phyloP scores from a whole-genome alignment of 2,888 invertebrate genomes.

The Acleris literana region DNA sequence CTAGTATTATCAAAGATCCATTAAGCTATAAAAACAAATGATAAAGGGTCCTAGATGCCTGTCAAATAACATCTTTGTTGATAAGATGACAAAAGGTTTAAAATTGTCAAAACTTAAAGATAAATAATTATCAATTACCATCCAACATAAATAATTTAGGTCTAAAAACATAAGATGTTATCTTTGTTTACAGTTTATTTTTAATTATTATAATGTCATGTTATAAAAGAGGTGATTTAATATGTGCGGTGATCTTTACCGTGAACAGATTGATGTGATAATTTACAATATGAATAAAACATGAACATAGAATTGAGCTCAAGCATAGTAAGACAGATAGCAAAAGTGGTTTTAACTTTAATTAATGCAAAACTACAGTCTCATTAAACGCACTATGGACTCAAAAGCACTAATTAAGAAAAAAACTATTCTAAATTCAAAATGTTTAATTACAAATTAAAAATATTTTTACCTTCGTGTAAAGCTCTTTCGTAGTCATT shows the following conservation, averaged over 20 bases:
- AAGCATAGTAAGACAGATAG: slow-evolving; percentile 55
- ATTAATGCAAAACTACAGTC: slow-evolving; percentile 35
- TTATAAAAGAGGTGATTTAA: slow-evolving; percentile 20
- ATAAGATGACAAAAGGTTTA: no score
- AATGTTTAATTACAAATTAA: slow-evolving; percentile 44
- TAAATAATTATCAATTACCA: no score
- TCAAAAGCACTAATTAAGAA: slow-evolving; percentile 40
- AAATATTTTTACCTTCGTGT: slow-evolving; percentile 73
- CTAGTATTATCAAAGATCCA: no score
- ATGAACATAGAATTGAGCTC: slow-evolving; percentile 45
- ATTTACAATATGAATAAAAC: slow-evolving; percentile 44
- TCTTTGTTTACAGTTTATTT: slow-evolving; percentile 14
- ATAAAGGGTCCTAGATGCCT: no score
- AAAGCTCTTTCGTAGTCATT: slow-evolving; percentile 82
- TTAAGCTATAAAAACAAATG: no score
- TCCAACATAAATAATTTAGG: neutral
- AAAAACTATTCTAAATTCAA: slow-evolving; percentile 45
- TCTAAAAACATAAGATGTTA: slow-evolving; percentile 1
- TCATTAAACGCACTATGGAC: slow-evolving; percentile 35
- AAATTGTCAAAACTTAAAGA: no score
- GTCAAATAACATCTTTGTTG: no score
- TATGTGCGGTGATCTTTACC: slow-evolving; percentile 23
- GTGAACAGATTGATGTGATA: slow-evolving; percentile 28
- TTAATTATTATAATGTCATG: slow-evolving; percentile 12
- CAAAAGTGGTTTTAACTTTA: slow-evolving; percentile 43